Evolutionary conservation across 2,797 vertebrate species (phyloP).

Genomic region (Clarias fuscus): DNA sequence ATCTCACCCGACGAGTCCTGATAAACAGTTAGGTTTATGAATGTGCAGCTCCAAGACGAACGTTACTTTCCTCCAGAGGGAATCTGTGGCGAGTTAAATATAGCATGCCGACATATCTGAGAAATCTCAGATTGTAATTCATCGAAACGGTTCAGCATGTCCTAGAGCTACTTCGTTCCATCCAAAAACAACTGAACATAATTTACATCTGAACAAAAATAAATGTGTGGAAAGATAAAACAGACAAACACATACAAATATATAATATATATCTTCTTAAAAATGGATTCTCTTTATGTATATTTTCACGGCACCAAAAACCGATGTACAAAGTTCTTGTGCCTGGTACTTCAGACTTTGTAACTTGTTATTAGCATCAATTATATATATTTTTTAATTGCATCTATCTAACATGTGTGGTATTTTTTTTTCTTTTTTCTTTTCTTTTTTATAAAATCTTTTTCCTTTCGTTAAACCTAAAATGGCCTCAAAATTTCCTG

Average conservation of each 20-base stretch:
- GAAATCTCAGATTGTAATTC: constrained; percentile 64
- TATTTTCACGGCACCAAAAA: constrained; percentile 74
- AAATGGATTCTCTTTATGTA: constrained; percentile 82
- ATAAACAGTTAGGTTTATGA: constrained; percentile 22
- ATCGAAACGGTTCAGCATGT: constrained; percentile 67
- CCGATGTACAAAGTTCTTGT: constrained; percentile 74
- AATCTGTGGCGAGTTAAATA: constrained; percentile 61
- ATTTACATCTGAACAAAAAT: constrained; percentile 76
- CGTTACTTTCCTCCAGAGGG: constrained; percentile 34
- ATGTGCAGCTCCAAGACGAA: constrained; percentile 43
- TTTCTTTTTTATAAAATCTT: constrained; percentile 51
- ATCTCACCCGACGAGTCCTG: constrained; percentile 40
- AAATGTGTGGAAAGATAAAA: constrained; percentile 72
- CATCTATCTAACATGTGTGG: constrained; percentile 33
- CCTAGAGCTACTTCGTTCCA: constrained; percentile 71
- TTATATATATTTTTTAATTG: constrained; percentile 51
- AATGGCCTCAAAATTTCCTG: constrained; percentile 85
- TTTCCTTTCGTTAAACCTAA: constrained; percentile 65
- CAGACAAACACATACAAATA: constrained; percentile 83
- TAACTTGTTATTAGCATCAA: constrained; percentile 67
- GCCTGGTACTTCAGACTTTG: constrained; percentile 75
- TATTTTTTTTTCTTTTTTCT: constrained; percentile 55
- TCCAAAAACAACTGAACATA: constrained; percentile 69
- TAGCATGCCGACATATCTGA: constrained; percentile 61
- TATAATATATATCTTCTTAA: constrained; percentile 84